Evolutionary conservation across 1,140 invertebrate species (phyloP), one percentile per base, ranked within the genome.

Genomic region (Procambarus clarkii): DNA sequence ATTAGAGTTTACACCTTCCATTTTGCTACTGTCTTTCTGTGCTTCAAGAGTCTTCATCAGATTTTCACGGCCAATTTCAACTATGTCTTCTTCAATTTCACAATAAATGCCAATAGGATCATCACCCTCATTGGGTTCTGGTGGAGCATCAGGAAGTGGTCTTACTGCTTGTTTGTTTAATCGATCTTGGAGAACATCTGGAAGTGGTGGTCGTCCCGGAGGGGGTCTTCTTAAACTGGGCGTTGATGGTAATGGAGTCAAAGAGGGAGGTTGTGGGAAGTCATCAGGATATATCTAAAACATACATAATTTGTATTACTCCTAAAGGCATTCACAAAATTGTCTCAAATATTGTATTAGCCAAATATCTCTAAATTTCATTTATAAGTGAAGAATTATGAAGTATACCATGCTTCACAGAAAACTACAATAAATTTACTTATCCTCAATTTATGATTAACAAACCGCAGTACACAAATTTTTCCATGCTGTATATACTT

Each of bases 81-180:
- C 21, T 21, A 71, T 15, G n/a, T 91, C 88, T 9, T 91, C 88
- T 11, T 91, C 88, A 50, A 91, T 91, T 50, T 91, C 88, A 54
- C 82, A 85, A 58, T 91, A 91, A 85, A 91, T 91, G 13, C 82
- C 88, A 9, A 78, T 64, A 18, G 64, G n/a, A 48, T 83, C 81
- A 54, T 91, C 82, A 24, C 44, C 76, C 5, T 91, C 69, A 46
- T 45, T 69, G 2, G 64, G 7, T 44, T 84, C 71, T 44, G 64
- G 46, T 11, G 88, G 88, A 18, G 80, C 80, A 13, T 78, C 81
- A 48, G 88, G 88, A 45, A 89, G 81, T 9, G 80, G 80, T 78
- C 86, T 77, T 15, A n/a, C 69, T 54, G 81, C 80, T 54, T 90
- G 79, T 45, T 84, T 58, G 50, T 84, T 83, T 4, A 84, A n/a